Conservation (phyloP, 2,888 invertebrate species). For the Pyralis farinalis region DNA sequence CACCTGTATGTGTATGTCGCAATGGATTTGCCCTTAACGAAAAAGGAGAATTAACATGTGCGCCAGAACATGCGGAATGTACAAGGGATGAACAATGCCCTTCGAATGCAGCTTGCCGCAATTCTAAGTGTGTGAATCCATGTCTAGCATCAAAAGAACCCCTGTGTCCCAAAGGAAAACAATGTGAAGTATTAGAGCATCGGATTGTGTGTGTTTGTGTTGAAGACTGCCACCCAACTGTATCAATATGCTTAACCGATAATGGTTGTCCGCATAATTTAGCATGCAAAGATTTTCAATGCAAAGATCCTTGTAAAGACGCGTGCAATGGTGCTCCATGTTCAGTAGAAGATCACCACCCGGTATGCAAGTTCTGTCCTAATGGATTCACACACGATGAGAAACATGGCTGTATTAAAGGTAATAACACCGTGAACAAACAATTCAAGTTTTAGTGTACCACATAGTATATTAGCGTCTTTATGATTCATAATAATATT, state of each 20-base stretch:
- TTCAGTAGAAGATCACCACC: constrained; percentile 96
- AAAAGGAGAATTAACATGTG: constrained; percentile 92
- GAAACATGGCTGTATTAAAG: constrained; percentile 97
- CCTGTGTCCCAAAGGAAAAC: constrained; percentile 90
- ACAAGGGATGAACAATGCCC: constrained; percentile 91
- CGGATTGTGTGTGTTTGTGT: constrained; percentile 92
- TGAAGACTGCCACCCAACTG: constrained; percentile 91
- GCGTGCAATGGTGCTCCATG: constrained; percentile 95
- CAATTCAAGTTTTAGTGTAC: constrained; percentile 46
- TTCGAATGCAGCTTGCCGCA: constrained; percentile 91
- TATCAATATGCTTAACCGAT: constrained; percentile 94
- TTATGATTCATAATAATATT: constrained; percentile 73
- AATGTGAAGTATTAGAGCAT: constrained; percentile 94
- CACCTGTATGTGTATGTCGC: constrained; percentile 93
- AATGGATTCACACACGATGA: constrained; percentile 95
- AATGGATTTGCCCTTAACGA: constrained; percentile 94
- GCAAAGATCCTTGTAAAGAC: constrained; percentile 93
- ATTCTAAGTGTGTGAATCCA: constrained; percentile 92
- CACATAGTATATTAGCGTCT: constrained; percentile 65
- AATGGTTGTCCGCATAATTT: constrained; percentile 92
- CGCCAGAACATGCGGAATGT: constrained; percentile 91
- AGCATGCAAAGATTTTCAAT: constrained; percentile 93
- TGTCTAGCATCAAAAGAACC: constrained; percentile 85
- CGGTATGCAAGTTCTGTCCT: constrained; percentile 97
- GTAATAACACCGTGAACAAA: constrained; percentile 82